phyloP scores from a whole-genome alignment of 2,113 vertebrate species.

The Cacatua alba region DNA sequence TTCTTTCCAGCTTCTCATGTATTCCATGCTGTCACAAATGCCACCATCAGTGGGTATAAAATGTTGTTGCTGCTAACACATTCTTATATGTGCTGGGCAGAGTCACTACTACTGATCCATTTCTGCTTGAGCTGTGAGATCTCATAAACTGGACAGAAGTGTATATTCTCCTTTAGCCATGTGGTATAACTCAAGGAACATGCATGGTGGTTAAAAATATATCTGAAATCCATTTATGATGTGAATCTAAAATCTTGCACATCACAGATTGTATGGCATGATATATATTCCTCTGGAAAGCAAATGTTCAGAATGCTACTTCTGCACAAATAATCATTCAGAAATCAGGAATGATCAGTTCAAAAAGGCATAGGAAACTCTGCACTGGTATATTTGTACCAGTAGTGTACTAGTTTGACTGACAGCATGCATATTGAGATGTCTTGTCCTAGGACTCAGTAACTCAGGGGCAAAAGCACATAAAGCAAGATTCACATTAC shows the following conservation, averaged over 20 bases:
- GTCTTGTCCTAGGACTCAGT: neutral
- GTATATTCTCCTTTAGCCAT: neutral
- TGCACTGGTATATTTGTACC: neutral
- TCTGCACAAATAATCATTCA: neutral
- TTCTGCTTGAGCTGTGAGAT: neutral
- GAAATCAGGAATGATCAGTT: neutral
- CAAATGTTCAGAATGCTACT: neutral
- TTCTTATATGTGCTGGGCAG: neutral
- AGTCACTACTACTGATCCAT: neutral
- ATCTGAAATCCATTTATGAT: neutral
- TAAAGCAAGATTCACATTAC: neutral
- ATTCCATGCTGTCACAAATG: neutral
- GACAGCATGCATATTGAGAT: neutral
- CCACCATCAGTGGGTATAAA: neutral
- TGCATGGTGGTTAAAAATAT: neutral
- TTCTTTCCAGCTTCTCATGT: neutral
- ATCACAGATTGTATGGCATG: neutral
- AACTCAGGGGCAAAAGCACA: neutral
- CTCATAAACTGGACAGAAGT: neutral
- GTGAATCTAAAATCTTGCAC: neutral
- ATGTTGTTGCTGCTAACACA: neutral
- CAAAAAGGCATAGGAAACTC: neutral
- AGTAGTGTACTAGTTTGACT: neutral
- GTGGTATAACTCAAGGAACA: neutral
- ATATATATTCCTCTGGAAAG: neutral